Base-by-base conservation (phyloP, 2,113 vertebrate genomes). In the Equus quagga region DNA sequence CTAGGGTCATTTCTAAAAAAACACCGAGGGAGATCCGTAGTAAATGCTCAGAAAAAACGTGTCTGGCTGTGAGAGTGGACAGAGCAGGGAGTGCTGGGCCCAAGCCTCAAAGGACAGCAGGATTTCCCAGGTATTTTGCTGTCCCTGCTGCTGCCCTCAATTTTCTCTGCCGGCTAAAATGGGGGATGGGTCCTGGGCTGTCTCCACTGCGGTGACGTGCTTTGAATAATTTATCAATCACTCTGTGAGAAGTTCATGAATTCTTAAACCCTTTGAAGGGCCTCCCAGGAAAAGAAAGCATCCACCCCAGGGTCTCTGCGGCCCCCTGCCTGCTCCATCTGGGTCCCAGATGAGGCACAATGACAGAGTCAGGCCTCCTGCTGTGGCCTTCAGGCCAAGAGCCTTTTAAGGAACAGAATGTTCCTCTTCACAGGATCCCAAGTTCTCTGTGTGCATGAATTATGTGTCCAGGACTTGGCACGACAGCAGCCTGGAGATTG, bases 391-490 rank as follows among this genome's bases (percentile, higher is more conserved):
- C 65, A 69, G 51, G 11, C 49, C 0, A 0, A 84, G 60, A 82
- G 33, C 21, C 82, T 89, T 64, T 92, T 13, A 44, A 64, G 78
- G 95, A 60, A 83, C 1, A 19, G 28, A 12, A 0, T 64, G 78
- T 97, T 28, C 64, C 85, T n/a, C 54, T 17, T 31, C 26, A 1
- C 49, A 33, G 49, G 15, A 31, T n/a, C 60, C 67, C 18, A 4
- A 36, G 58, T 62, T 89, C 90, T 44, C 19, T 4, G n/a, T 0
- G 4, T 21, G 33, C 85, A 91, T 96, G 95, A 96, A 97, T 98
- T 83, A 96, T 80, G 75, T 17, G 91, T 67, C 31, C 15, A 54
- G 67, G 1, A 19, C 78, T 67, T 64, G 91, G 90, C 85, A 8
- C 1, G 17, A 60, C 6, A 51, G 19, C 58, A 11, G 12, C 2